These are phyloP conservation scores for Trypoxylon attenuatum DNA, from an alignment of 2,888 invertebrate genomes.

Conservation along the genomic window DNA sequence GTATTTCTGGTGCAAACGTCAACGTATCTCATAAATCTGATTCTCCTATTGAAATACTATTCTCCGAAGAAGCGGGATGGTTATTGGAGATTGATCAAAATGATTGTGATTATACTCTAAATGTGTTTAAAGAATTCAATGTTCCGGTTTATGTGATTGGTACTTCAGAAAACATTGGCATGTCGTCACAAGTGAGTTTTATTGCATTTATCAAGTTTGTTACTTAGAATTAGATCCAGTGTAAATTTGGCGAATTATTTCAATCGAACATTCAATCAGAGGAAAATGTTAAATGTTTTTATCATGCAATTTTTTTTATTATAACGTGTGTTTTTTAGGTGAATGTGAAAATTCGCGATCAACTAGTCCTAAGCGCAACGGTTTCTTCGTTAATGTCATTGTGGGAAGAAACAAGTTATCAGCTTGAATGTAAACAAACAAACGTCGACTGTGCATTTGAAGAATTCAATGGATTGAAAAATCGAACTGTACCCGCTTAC, in stretches of 20 bases:
- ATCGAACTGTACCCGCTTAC: slow-evolving; percentile 84
- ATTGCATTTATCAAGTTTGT: background rate
- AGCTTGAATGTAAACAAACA: slow-evolving; percentile 89
- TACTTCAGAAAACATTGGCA: slow-evolving; percentile 80
- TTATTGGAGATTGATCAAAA: slow-evolving; percentile 82
- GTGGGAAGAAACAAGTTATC: slow-evolving; percentile 98
- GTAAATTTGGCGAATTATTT: background rate
- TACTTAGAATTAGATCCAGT: too few relatives aligned
- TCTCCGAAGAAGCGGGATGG: slow-evolving; percentile 92
- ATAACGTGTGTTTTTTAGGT: slow-evolving; percentile 72
- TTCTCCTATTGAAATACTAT: slow-evolving; percentile 82
- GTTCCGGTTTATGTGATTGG: slow-evolving; percentile 84
- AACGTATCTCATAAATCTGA: slow-evolving; percentile 78
- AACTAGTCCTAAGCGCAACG: slow-evolving; percentile 78
- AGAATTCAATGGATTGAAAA: slow-evolving; percentile 84
- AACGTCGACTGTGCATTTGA: slow-evolving; percentile 85
- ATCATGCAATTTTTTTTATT: too few relatives aligned
- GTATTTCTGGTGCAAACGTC: slow-evolving; percentile 86
- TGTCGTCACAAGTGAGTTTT: slow-evolving; percentile 78
- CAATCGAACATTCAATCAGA: too few relatives aligned
- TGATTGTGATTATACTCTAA: slow-evolving; percentile 78
- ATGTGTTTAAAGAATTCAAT: slow-evolving; percentile 78
- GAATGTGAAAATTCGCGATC: slow-evolving; percentile 78
- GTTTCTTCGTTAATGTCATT: slow-evolving; percentile 84
- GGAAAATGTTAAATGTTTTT: too few relatives aligned